phyloP scores from a whole-genome alignment of 2,113 vertebrate species.

The Nycticorax nycticorax region DNA sequence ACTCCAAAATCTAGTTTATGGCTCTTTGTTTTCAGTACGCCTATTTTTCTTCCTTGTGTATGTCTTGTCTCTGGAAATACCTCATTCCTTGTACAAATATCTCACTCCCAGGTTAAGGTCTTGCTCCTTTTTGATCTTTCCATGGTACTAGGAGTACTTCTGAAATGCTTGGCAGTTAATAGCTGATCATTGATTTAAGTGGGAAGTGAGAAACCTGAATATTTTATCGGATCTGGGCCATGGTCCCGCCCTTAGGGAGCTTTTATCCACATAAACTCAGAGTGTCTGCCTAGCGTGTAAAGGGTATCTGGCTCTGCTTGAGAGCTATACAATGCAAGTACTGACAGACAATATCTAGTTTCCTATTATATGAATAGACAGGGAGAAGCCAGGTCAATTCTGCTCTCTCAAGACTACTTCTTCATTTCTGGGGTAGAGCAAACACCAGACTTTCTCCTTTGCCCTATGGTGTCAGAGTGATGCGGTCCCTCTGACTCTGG shows the following conservation, averaged over 20 bases:
- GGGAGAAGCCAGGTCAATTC: not conserved
- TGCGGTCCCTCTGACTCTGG: not conserved
- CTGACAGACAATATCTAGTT: conserved; percentile 8
- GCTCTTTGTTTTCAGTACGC: not conserved
- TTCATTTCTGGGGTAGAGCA: not conserved
- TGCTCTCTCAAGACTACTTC: not conserved
- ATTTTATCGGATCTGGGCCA: conserved; percentile 45
- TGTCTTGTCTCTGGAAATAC: not conserved
- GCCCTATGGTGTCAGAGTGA: not conserved
- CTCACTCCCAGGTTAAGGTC: conserved; percentile 19
- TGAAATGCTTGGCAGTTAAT: conserved; percentile 36
- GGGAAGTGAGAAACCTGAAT: conserved; percentile 53
- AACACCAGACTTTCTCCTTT: not conserved
- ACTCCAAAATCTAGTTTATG: not conserved
- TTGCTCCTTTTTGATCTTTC: conserved; percentile 49
- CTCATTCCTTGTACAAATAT: conserved; percentile 7
- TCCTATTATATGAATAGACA: conserved; percentile 1
- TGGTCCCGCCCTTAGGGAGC: conserved; percentile 23
- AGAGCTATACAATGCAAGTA: not conserved
- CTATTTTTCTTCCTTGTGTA: not conserved
- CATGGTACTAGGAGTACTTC: not conserved
- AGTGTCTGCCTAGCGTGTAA: conserved; percentile 34
- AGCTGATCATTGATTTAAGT: conserved; percentile 51
- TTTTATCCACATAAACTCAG: conserved; percentile 45
- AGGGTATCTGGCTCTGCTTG: not conserved